Evolutionary conservation across 2,888 invertebrate genomes (phyloP), one percentile per base, ranked within the genome.

Genomic region (Andrena marginata): DNA sequence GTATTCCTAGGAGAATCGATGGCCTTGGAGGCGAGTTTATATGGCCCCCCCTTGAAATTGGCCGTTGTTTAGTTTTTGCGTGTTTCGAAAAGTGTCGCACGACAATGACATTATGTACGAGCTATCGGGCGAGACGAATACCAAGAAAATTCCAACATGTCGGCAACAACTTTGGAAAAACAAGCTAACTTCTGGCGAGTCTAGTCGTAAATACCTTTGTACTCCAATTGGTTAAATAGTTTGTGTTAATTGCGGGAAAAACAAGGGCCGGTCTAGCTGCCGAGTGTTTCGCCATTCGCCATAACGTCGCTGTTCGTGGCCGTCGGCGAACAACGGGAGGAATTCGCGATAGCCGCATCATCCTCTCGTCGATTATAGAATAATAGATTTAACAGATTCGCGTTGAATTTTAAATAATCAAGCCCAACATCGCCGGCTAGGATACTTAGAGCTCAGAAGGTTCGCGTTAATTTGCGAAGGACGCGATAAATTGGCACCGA

Each of bases 61-160:
- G 68, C 77, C 71, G 70, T 69, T 78, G 84, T 74, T 78, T 75
- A 64, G 82, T 71, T 80, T 26, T 29, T n/a, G 59, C 65, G 70
- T 56, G 73, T 77, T 71, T 77, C 83, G 77, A 77, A 77, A 83
- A 83, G 74, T 68, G 23, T 56, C 67, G 60, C 51, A 49, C 49
- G 26, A 59, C 73, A 65, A 69, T 56, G 42, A 64, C 77, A 68
- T 77, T 64, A 31, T 31, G 64, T 16, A 59, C 59, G 59, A 20
- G 42, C 20, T 26, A 33, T 70, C 64, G 51, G 49, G 31, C 31
- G 68, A 72, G 82, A 78, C 82, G 75, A 84, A 84, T 77, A 77
- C 51, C 51, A 29, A 42, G 82, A 29, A 77, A 76, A 74, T 82
- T 73, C 16, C 60, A 70, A 77, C 31, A 81, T 82, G 72, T 73